Base-by-base conservation (phyloP, 2,113 vertebrate genomes). In the Excalfactoria chinensis region DNA sequence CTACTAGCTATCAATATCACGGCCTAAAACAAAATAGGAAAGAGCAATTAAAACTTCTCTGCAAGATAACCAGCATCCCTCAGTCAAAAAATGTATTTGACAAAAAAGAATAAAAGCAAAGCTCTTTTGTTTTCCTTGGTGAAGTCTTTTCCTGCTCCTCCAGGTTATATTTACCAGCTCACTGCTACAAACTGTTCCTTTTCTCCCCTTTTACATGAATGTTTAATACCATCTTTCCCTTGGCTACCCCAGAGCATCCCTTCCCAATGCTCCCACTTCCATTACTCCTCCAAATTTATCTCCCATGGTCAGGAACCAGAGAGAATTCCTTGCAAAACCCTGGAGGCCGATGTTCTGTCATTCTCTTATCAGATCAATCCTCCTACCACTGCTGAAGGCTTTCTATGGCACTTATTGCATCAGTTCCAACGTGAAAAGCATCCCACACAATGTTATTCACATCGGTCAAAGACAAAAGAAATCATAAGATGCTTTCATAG, bases 381-480 rank as follows among this genome's bases (percentile, higher is more conserved):
- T 83, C 43, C 58, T 63, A 48, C 35, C 44, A 67, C 14, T 0
- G 0, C 11, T 34, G 32, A 77, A 22, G 5, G 6, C 41, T 64
- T 89, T 75, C 26, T 53, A 34, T 58, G 41, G 51, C 51, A 48
- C 46, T 5, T 85, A 55, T 77, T 73, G 13, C 35, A 60, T 11
- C 59, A 28, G 23, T 64, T 86, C 41, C 40, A 78, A 19, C 0
- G 0, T 60, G 62, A 68, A 71, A 60, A 21, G 4, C 43, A 58
- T n/a, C 55, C 43, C 83, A 26, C 3, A 5, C 30, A 56, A 40
- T 1, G 7, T 40, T 69, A 23, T 40, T 83, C 5, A 2, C 0
- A 0, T 49, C 60, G 48, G 40, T 92, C 32, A 88, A 86, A 55
- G 48, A 56, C 7, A 70, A 76, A 72, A 80, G 10, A 68, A 60